These are phyloP conservation scores for Aegithalos caudatus DNA, from an alignment of 2,113 vertebrate species.

Conservation along the genomic window DNA sequence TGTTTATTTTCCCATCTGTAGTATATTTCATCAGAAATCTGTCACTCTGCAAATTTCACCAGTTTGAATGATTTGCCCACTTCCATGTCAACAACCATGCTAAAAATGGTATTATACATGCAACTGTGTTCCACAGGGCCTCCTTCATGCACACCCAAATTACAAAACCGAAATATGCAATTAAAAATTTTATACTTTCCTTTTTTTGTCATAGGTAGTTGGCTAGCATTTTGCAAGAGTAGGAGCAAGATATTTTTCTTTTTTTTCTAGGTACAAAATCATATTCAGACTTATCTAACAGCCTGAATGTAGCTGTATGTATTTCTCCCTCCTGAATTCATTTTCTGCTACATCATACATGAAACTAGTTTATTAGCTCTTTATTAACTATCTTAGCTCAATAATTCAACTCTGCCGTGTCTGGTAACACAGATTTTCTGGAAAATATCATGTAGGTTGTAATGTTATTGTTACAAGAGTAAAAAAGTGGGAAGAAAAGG, in stretches of 20 bases:
- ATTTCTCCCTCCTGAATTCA: background rate
- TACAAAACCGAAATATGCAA: background rate
- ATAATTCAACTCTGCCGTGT: background rate
- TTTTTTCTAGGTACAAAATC: background rate
- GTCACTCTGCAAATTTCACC: background rate
- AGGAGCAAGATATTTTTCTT: background rate
- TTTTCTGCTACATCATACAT: background rate
- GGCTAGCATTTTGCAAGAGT: background rate
- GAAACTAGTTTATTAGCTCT: background rate
- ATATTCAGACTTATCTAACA: background rate
- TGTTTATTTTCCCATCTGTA: background rate
- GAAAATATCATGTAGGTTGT: background rate
- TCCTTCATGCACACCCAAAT: background rate
- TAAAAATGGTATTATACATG: background rate
- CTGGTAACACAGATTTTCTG: background rate
- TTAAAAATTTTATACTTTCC: background rate
- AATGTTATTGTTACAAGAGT: background rate
- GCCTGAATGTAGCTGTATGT: background rate
- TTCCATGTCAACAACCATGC: background rate
- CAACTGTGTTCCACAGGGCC: background rate
- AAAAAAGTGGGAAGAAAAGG: fast-evolving
- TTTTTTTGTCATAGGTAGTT: background rate
- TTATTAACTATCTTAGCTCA: too few species aligned
- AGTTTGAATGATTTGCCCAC: background rate
- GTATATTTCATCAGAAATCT: background rate